Conservation (phyloP, 2,888 invertebrate genomes). For the Diabrotica balteata region DNA sequence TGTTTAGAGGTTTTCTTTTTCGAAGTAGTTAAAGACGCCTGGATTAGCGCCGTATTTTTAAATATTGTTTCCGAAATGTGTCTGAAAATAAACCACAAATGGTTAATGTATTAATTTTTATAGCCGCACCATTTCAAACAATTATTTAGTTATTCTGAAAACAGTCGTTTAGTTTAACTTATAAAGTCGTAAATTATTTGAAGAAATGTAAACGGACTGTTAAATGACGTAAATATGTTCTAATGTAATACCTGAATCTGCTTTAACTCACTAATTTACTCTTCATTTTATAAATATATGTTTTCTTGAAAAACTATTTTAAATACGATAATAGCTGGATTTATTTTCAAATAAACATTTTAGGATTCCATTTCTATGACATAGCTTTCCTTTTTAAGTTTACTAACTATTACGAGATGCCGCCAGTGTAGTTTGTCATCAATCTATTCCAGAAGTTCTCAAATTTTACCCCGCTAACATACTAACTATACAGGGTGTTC, state of each 20-base stretch:
- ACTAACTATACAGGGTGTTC: no score
- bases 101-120: slow-evolving; percentile 21
- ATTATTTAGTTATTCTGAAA: slow-evolving; percentile 3
- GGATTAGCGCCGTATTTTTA: slow-evolving; percentile 6
- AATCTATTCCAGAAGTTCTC: no score
- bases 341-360: no score
- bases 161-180: background rate
- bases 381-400: no score
- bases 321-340: no score
- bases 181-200: background rate
- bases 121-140: slow-evolving; percentile 26
- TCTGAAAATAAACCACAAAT: slow-evolving; percentile 25
- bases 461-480: no score
- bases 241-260: background rate
- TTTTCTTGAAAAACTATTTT: no score
- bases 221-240: background rate
- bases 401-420: no score
- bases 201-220: background rate
- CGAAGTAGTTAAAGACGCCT: background rate
- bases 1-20: no score
- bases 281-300: no score
- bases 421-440: no score
- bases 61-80: slow-evolving; percentile 12
- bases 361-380: background rate
- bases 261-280: no score